These are phyloP conservation scores for Synaphobranchus kaupii DNA, from an alignment of 2,797 vertebrate genomes.

Conservation along the genomic window DNA sequence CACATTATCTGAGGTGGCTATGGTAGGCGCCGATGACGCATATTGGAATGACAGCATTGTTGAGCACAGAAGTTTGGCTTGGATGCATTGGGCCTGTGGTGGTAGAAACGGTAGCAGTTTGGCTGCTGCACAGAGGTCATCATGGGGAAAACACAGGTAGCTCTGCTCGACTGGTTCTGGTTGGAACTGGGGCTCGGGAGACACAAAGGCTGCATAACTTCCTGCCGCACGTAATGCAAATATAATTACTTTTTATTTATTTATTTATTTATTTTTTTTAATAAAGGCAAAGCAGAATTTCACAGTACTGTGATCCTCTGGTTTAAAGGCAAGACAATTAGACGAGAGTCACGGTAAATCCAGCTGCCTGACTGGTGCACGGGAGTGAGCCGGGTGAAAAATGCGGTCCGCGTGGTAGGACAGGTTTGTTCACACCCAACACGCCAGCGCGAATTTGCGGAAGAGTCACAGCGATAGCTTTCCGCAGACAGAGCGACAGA, in stretches of 20 bases:
- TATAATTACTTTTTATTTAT: not conserved
- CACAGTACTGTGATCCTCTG: not conserved
- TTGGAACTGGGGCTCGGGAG: not conserved
- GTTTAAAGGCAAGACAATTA: not conserved
- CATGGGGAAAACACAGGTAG: not conserved
- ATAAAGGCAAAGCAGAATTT: not conserved
- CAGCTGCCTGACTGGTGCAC: too few species aligned
- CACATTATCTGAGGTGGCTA: not conserved
- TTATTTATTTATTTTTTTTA: not conserved
- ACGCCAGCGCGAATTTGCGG: not conserved
- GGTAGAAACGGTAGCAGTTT: not conserved
- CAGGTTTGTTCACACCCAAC: conserved; percentile 29
- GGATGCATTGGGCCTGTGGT: not conserved
- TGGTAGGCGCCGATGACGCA: not conserved
- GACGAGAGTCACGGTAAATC: not conserved
- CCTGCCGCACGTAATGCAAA: not conserved
- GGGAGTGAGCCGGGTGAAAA: not conserved
- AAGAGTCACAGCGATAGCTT: conserved; percentile 18
- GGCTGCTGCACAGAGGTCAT: not conserved
- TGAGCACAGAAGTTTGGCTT: not conserved
- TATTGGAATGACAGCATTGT: not conserved
- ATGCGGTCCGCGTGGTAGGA: conserved; percentile 18
- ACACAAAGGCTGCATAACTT: not conserved
- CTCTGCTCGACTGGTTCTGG: conserved; percentile 26
- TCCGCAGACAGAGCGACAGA: not conserved